Evolutionary conservation across 2,888 invertebrate species (phyloP).

Genomic region (Archips crataeganus): DNA sequence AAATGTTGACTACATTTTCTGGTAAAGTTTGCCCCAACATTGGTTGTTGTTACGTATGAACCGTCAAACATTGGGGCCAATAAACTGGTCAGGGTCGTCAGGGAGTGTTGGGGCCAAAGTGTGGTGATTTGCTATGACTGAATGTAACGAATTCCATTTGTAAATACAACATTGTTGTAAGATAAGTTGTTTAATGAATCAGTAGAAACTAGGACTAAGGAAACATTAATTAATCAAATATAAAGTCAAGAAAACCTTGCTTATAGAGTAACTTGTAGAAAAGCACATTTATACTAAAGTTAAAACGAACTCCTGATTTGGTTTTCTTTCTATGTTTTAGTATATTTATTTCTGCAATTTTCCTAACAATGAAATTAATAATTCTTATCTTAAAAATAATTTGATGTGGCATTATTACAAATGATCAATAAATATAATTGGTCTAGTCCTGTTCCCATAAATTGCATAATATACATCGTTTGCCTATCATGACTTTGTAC

Average conservation of each 20-base stretch:
- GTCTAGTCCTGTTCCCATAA: too few relatives aligned
- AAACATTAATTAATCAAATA: background rate
- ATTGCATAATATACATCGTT: background rate
- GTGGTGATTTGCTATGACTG: slow-evolving; percentile 23
- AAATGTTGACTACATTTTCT: background rate
- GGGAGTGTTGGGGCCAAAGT: slow-evolving; percentile 22
- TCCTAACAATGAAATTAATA: background rate
- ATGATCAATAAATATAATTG: background rate
- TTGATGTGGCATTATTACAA: background rate
- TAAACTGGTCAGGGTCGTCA: slow-evolving; percentile 4
- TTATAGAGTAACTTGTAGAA: slow-evolving; percentile 1
- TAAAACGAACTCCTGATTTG: background rate
- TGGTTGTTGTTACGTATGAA: background rate
- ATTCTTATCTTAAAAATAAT: background rate
- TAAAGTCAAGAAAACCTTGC: background rate
- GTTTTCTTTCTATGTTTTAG: background rate
- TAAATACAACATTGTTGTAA: slow-evolving; percentile 16
- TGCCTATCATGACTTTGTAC: background rate
- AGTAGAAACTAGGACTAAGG: slow-evolving; percentile 4
- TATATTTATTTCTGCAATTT: background rate
- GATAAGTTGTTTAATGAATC: slow-evolving; percentile 13
- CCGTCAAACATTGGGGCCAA: slow-evolving; percentile 12
- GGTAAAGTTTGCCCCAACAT: background rate
- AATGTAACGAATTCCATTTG: slow-evolving; percentile 23
- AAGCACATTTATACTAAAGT: background rate